Percentiles rank a stretch among this genome's conserved stretches.
Conservation (phyloP, 1,140 invertebrate species). For the Drosophila arawakana region DNA sequence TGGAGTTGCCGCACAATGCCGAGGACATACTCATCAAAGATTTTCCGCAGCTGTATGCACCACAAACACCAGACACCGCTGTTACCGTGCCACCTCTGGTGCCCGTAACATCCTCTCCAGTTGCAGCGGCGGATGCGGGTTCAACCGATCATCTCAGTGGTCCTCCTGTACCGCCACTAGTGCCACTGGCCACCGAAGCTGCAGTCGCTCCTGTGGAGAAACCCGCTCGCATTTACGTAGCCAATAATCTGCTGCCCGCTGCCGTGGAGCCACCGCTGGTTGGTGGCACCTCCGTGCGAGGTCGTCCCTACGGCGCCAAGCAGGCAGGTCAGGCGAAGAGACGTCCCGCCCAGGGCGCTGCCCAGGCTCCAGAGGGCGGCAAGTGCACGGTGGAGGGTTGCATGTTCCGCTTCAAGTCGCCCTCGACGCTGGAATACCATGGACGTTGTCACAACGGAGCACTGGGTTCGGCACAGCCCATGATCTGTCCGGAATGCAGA, state of each 20-base stretch:
- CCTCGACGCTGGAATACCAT: conserved; percentile 86
- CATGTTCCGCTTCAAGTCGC: conserved; percentile 78
- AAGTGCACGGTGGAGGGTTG: conserved; percentile 79
- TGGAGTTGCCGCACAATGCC: conserved; percentile 41
- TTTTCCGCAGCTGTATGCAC: conserved; percentile 57
- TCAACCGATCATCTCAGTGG: conserved; percentile 18
- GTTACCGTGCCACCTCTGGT: conserved; percentile 55
- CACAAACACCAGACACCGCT: conserved; percentile 6
- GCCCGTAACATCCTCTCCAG: conserved; percentile 47
- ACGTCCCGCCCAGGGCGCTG: conserved; percentile 18
- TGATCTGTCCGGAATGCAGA: conserved; percentile 89
- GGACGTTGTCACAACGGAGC: conserved; percentile 87
- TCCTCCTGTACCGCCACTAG: conserved; percentile 60
- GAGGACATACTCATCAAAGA: conserved; percentile 65
- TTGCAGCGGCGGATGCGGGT: background rate
- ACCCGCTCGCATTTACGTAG: conserved; percentile 78
- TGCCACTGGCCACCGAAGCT: conserved; percentile 53
- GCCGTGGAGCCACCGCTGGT: conserved; percentile 54
- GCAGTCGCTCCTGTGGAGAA: conserved; percentile 48
- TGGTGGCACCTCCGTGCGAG: conserved; percentile 71
- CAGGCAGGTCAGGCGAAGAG: conserved; percentile 58
- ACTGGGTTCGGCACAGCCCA: conserved; percentile 81
- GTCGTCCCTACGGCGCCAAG: conserved; percentile 79
- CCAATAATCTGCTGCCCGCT: conserved; percentile 71
- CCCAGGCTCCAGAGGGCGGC: conserved; percentile 44